These are phyloP conservation scores for Drosophila hydei DNA, from an alignment of 1,140 invertebrate genomes.

Conservation along the genomic window DNA sequence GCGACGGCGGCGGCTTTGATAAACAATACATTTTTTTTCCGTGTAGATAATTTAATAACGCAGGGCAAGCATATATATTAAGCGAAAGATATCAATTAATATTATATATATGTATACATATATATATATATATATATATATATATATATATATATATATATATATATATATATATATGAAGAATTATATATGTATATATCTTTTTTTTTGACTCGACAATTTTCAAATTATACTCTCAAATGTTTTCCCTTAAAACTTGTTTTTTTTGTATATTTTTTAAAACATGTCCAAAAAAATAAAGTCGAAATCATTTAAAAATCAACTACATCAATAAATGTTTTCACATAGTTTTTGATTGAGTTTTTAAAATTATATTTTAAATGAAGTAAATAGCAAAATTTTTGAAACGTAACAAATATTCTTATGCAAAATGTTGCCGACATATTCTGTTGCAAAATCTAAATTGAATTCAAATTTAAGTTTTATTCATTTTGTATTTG, in stretches of 20 bases:
- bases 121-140: background rate
- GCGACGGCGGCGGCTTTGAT: constrained; percentile 20
- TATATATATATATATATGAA: background rate
- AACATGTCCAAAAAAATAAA: constrained; percentile 30
- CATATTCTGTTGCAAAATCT: background rate
- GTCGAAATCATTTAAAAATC: no score
- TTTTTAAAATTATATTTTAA: no score
- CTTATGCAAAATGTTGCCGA: constrained; percentile 1
- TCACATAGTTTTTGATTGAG: no score
- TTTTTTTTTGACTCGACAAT: constrained; percentile 1
- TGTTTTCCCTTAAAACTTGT: constrained; percentile 1
- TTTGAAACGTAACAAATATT: no score
- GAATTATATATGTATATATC: no score
- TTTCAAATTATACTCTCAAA: constrained; percentile 2
- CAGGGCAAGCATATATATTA: constrained; percentile 24
- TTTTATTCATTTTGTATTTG: constrained; percentile 42
- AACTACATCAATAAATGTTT: no score
- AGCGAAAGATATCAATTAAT: constrained; percentile 18
- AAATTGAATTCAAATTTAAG: background rate
- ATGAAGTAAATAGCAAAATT: no score
- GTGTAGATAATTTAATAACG: constrained; percentile 21
- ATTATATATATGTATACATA: background rate
- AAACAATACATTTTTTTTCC: constrained; percentile 8
- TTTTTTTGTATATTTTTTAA: constrained; percentile 43
- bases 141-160: constrained; percentile 7